Conservation (phyloP, 2,797 vertebrate species). For the Eurystomus glaucurus region DNA sequence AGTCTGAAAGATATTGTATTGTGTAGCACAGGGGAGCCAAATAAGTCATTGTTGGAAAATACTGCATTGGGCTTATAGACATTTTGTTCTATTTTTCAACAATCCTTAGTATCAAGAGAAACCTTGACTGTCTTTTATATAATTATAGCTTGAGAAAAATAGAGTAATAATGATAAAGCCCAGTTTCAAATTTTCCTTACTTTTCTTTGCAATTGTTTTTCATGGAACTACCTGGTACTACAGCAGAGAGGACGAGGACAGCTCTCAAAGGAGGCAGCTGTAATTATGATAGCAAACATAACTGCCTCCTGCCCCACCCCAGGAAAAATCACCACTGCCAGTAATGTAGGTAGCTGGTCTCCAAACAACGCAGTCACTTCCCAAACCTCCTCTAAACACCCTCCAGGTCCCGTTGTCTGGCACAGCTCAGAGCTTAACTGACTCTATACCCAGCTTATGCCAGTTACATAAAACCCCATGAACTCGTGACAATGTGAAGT, state of each 20-base stretch:
- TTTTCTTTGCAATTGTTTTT: not conserved
- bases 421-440: constrained; percentile 28
- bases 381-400: not conserved
- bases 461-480: not conserved
- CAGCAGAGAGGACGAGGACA: not conserved
- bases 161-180: not conserved
- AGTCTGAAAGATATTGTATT: not conserved
- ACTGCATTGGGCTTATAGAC: not conserved
- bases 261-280: not conserved
- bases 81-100: not conserved
- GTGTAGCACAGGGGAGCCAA: not conserved
- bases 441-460: not conserved
- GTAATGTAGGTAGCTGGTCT: not conserved
- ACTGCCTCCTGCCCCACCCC: not conserved
- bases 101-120: not conserved
- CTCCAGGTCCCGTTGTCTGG: not conserved
- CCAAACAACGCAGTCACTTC: not conserved
- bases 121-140: not conserved
- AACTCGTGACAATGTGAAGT: not conserved
- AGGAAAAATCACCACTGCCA: not conserved
- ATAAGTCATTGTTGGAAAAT: not conserved
- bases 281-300: not conserved
- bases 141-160: not conserved
- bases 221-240: not conserved
- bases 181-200: not conserved